Evolutionary conservation across 2,888 invertebrate genomes (phyloP).

Genomic region (Perizoma affinitatum): DNA sequence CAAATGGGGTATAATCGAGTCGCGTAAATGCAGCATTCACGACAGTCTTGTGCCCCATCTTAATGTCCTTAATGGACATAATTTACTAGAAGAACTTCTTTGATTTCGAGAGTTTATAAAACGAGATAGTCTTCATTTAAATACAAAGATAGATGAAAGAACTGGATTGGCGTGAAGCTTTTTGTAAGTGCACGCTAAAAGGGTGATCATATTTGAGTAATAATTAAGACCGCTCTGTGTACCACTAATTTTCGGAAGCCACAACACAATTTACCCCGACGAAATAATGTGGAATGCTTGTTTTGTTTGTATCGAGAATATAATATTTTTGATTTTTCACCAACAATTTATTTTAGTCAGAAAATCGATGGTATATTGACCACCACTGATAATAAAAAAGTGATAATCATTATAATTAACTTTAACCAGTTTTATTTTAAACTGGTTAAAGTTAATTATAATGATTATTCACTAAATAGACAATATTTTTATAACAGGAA

Average conservation of each 20-base stretch:
- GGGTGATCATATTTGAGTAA: slow-evolving; percentile 23
- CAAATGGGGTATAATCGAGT: slow-evolving; percentile 36
- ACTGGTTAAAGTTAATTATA: no score
- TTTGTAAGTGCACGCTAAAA: slow-evolving; percentile 11
- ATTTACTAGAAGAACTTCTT: slow-evolving; percentile 23
- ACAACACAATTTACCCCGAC: slow-evolving; percentile 33
- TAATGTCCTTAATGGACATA: slow-evolving; percentile 46
- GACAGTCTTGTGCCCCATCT: slow-evolving; percentile 45
- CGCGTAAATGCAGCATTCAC: slow-evolving; percentile 36
- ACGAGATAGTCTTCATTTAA: slow-evolving; percentile 7
- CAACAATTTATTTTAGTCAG: slow-evolving; percentile 1
- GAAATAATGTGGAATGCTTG: slow-evolving; percentile 29
- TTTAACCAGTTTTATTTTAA: no score
- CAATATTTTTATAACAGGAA: no score
- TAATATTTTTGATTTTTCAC: no score
- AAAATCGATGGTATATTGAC: neutral
- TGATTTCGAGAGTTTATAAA: slow-evolving; percentile 15
- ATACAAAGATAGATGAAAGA: neutral
- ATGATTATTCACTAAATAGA: no score
- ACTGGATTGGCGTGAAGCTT: neutral
- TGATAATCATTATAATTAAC: no score
- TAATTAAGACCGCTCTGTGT: slow-evolving; percentile 24
- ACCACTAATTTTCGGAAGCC: slow-evolving; percentile 36
- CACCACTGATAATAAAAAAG: no score
- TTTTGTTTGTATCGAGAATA: no score